Conservation (phyloP, 2,888 invertebrate species). For the Lagria hirta region DNA sequence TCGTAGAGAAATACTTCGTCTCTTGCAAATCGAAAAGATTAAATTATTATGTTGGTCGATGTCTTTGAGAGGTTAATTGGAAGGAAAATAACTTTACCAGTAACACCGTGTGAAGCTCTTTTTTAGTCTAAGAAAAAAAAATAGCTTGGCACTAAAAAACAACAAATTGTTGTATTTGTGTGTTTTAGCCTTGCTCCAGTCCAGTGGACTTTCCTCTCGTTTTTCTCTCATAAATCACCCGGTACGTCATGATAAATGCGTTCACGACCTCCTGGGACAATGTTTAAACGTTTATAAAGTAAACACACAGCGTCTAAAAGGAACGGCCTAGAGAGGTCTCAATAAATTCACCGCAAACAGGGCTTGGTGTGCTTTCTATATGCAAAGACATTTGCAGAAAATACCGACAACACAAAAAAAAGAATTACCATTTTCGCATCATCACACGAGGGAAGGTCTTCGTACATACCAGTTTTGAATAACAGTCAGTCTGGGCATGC, state of each 20-base stretch:
- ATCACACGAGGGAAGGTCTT: conserved; percentile 29
- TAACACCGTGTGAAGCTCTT: conserved; percentile 9
- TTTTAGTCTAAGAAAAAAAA: not conserved
- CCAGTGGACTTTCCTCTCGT: not conserved
- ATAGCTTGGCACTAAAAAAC: not conserved
- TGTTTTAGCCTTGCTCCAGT: not conserved
- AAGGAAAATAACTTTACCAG: conserved; percentile 12
- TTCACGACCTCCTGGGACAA: conserved; percentile 8
- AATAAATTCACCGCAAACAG: conserved; percentile 6
- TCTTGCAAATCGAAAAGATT: conserved; percentile 19
- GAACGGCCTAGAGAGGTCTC: conserved; percentile 13
- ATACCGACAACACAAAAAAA: conserved; percentile 16
- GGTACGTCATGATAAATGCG: not conserved
- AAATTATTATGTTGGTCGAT: conserved; percentile 24
- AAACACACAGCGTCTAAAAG: conserved; percentile 14
- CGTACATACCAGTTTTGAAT: conserved; percentile 36
- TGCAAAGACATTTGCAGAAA: conserved; percentile 12
- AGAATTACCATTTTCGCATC: conserved; percentile 13
- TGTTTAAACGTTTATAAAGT: conserved; percentile 27
- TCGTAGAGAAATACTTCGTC: conserved; percentile 22
- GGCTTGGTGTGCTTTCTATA: conserved; percentile 4
- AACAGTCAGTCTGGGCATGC: conserved; percentile 36
- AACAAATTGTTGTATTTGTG: not conserved
- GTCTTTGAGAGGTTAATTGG: conserved; percentile 13
- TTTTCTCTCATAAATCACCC: conserved; percentile 1